phyloP scores from a whole-genome alignment of 2,113 vertebrate genomes.

The Nymphicus hollandicus region DNA sequence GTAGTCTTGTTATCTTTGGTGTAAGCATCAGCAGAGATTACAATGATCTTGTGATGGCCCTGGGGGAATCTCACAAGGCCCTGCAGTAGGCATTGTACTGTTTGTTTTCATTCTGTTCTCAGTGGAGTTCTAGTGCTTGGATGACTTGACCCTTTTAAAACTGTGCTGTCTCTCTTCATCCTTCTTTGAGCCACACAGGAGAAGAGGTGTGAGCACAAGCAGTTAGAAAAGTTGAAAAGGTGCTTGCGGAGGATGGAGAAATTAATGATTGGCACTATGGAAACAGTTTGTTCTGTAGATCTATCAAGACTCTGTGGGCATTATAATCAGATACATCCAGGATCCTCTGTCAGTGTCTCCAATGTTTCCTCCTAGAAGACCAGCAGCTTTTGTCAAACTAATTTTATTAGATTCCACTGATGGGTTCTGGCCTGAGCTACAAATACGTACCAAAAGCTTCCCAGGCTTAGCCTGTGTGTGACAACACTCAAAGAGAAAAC shows the following conservation, averaged over 20 bases:
- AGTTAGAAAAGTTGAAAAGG: neutral
- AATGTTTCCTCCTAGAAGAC: neutral
- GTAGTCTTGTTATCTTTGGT: constrained; percentile 18
- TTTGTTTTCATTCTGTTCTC: constrained; percentile 22
- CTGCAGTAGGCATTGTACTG: neutral
- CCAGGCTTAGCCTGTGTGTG: neutral
- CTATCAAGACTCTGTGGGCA: fast-evolving
- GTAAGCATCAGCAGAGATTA: constrained; percentile 24
- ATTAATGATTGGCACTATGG: neutral
- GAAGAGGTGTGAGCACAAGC: neutral
- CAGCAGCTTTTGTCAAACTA: neutral
- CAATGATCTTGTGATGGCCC: neutral
- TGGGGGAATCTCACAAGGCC: neutral
- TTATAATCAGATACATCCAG: neutral
- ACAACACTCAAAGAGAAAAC: neutral
- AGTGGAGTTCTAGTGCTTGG: neutral
- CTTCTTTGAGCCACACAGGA: neutral
- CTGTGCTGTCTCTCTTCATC: neutral
- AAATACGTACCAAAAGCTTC: neutral
- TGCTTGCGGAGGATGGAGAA: neutral
- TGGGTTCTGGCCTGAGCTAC: neutral
- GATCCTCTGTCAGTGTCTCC: neutral
- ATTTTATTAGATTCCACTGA: neutral
- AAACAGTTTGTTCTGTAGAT: neutral
- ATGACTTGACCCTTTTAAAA: neutral